phyloP scores from a whole-genome alignment of 2,113 vertebrate genomes.

The Ophiodon elongatus region DNA sequence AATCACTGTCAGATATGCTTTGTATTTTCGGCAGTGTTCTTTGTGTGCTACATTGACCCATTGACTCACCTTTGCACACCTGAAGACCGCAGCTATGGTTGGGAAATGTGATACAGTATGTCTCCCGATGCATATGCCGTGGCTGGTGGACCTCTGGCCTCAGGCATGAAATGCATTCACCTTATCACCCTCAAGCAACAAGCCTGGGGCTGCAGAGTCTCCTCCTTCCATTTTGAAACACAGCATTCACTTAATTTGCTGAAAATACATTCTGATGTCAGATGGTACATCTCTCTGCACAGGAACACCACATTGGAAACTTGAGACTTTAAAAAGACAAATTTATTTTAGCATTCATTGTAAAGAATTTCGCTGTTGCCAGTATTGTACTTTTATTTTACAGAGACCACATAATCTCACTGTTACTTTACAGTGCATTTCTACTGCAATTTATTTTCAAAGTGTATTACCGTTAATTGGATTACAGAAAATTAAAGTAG shows the following conservation, averaged over 20 bases:
- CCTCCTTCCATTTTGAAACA: neutral
- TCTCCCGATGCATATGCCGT: neutral
- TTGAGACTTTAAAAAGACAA: neutral
- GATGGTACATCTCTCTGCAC: neutral
- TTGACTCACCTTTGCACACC: constrained; percentile 14
- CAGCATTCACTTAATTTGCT: neutral
- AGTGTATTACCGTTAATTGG: neutral
- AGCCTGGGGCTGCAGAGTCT: constrained; percentile 1
- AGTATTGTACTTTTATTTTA: neutral
- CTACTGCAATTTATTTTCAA: neutral
- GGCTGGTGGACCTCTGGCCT: constrained; percentile 13
- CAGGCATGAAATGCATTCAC: constrained; percentile 30
- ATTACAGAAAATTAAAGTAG: neutral
- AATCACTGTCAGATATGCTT: constrained; percentile 1
- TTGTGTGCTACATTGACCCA: neutral
- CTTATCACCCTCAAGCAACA: constrained; percentile 23
- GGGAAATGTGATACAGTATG: neutral
- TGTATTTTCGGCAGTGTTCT: neutral
- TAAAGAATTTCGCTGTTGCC: neutral
- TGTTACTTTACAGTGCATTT: neutral
- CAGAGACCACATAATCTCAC: neutral
- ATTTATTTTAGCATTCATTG: neutral
- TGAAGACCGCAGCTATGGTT: neutral
- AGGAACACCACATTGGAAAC: neutral
- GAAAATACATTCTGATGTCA: neutral